These are phyloP conservation scores for Leucopsar rothschildi DNA, from an alignment of 2,113 vertebrate genomes.

Conservation along the genomic window DNA sequence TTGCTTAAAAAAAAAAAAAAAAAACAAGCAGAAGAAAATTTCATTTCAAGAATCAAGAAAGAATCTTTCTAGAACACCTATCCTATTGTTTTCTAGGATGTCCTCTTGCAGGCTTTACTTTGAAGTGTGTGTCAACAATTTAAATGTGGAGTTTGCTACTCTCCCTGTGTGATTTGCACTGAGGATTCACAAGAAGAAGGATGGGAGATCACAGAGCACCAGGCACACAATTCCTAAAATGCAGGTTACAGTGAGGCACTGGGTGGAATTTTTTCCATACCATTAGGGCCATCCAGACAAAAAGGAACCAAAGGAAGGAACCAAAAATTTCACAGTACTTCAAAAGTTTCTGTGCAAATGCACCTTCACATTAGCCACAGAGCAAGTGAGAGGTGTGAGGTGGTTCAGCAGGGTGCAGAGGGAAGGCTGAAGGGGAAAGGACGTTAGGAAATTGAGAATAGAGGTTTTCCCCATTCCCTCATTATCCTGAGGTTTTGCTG, in stretches of 20 bases:
- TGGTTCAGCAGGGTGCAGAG: background rate
- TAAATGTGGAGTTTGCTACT: background rate
- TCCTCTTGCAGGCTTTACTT: background rate
- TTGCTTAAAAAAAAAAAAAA: background rate
- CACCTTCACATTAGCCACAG: background rate
- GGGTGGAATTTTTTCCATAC: background rate
- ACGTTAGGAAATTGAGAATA: fast-evolving
- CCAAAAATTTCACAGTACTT: background rate
- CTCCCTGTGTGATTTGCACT: background rate
- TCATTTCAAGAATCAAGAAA: background rate
- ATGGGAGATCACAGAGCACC: background rate
- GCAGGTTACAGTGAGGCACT: background rate
- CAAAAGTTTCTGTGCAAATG: background rate
- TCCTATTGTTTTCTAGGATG: background rate
- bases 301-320: background rate
- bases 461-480: background rate
- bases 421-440: background rate
- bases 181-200: background rate
- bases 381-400: background rate
- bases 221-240: background rate
- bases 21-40: background rate
- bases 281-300: background rate
- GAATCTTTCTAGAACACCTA: background rate
- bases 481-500: background rate
- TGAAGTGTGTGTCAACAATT: background rate